Evolutionary conservation across 2,888 invertebrate genomes (phyloP), one percentile per base, ranked within the genome.

Genomic region (Ceraclea dissimilis): DNA sequence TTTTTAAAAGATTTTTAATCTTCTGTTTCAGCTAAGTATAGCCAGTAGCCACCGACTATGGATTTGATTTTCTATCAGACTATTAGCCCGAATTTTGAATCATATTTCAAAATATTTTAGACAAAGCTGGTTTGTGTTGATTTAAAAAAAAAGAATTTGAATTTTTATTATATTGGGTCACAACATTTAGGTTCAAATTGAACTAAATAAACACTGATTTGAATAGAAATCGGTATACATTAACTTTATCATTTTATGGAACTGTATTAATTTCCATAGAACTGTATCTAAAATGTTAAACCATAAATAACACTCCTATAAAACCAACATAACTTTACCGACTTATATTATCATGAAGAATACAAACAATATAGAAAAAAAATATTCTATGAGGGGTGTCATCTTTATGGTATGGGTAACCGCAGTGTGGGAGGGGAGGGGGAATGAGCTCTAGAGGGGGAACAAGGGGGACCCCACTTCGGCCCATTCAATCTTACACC

Each of bases 401-500:
- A 49, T 54, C 54, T 13, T 11, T 33, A 48, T 48, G 33, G 54
- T 34, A 21, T 48, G 54, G 54, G 54, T 19, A 54, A 54, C 54
- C 58, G 47, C 54, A 48, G 59, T 18, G 46, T 44, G 50, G 50
- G 43, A 52, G 44, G 52, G 51, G 16, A 43, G 46, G 46, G 56
- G 53, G 39, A 21, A 51, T 20, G 54, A 22, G 39, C 17, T 51
- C 17, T 31, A 33, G 39, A 16, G 52, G 39, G 57, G 54, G 50
- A 11, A 47, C 34, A 10, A 49, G 54, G 66, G 66, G 63, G 64
- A 61, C 64, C 64, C 63, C 65, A 62, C 66, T 65, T 64, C 64
- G 64, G 63, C 62, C 63, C 63, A 65, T 67, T 67, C 63, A 63
- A 64, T 76, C 76, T 76, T 78, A 70, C 76, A 76, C 76, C 63